Percentiles rank a stretch among this genome's conserved stretches.
These are phyloP conservation scores for Nephila pilipes DNA, from an alignment of 1,140 invertebrate species.

Conservation along the genomic window DNA sequence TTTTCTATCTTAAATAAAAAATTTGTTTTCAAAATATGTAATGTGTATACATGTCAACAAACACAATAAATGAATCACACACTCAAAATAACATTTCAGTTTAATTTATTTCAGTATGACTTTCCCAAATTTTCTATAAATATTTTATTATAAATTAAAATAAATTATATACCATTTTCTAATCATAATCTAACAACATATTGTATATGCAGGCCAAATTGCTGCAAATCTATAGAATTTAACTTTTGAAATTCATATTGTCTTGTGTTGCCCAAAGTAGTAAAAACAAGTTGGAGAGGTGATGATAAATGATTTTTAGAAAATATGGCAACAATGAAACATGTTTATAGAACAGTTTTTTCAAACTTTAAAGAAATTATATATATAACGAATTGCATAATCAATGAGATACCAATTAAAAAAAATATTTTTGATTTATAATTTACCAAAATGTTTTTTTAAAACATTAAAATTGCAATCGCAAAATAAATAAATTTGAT, in stretches of 20 bases:
- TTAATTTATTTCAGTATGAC: slow-evolving; percentile 32
- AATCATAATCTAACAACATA: slow-evolving; percentile 35
- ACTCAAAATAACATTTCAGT: slow-evolving; percentile 20
- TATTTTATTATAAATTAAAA: slow-evolving; percentile 63
- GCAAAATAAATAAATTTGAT: background rate
- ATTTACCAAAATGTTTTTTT: background rate
- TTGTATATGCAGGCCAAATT: background rate
- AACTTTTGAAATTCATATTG: background rate
- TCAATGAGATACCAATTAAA: too few species aligned
- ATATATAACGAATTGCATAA: background rate
- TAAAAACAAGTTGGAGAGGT: background rate
- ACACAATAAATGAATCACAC: background rate
- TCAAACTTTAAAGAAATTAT: too few species aligned
- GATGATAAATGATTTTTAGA: background rate
- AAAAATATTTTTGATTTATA: background rate
- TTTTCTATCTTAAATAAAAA: too few species aligned
- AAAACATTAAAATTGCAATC: background rate
- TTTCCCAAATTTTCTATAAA: slow-evolving; percentile 48
- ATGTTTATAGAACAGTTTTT: too few species aligned
- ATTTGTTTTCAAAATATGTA: too few species aligned
- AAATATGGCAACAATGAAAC: background rate
- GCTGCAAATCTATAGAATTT: slow-evolving; percentile 1
- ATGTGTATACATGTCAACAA: too few species aligned
- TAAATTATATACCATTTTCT: slow-evolving; percentile 43
- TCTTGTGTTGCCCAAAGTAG: background rate